These are phyloP conservation scores for Tetragnatha montana DNA, from an alignment of 2,888 invertebrate genomes.

Conservation along the genomic window DNA sequence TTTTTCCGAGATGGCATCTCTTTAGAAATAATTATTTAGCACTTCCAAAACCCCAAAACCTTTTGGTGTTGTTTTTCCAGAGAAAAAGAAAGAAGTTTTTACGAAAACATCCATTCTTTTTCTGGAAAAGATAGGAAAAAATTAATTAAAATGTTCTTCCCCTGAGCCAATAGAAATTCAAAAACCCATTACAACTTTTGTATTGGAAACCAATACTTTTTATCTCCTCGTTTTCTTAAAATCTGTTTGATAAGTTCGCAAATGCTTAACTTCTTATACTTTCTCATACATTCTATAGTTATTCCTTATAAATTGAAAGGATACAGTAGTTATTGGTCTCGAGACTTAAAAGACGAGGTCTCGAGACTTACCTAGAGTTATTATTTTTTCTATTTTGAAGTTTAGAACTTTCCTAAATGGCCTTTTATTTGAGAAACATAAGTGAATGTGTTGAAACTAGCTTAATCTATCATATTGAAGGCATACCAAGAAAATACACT, in stretches of 20 bases:
- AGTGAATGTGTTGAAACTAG: no score
- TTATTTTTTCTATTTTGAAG: no score
- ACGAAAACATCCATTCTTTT: background rate
- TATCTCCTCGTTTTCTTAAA: background rate
- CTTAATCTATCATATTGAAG: no score
- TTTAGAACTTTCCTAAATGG: no score
- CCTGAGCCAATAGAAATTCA: background rate
- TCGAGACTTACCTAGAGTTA: no score
- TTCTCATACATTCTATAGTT: no score
- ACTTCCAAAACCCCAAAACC: background rate
- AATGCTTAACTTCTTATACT: background rate
- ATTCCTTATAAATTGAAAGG: no score
- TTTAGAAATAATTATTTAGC: background rate
- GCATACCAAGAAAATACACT: no score
- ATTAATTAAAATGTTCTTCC: background rate
- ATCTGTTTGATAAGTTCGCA: background rate
- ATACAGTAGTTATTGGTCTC: no score
- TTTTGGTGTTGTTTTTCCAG: background rate
- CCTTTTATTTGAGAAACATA: no score
- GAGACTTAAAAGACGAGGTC: no score
- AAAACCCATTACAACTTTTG: background rate
- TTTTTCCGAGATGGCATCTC: background rate
- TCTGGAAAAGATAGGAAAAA: background rate
- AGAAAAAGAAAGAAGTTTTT: background rate
- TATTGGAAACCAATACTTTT: conserved; percentile 1